Percentiles rank a stretch among this genome's conserved stretches.
phyloP scores from a whole-genome alignment of 2,113 vertebrate genomes.

The Heterotilapia buettikoferi region DNA sequence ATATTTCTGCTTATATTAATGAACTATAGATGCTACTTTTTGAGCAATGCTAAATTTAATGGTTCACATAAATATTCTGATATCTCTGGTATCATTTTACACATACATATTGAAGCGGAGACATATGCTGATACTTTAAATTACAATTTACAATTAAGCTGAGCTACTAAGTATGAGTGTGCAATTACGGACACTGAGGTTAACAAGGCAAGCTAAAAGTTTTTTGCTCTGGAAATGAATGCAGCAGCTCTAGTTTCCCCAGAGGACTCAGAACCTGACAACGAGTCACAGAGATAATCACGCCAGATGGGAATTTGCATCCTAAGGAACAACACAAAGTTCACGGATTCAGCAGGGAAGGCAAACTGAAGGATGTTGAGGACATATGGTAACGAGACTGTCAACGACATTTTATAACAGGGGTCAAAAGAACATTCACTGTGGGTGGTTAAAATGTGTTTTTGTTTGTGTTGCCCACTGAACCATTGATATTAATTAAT shows the following conservation, averaged over 20 bases:
- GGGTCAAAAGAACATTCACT: not conserved
- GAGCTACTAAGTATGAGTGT: not conserved
- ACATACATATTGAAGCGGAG: not conserved
- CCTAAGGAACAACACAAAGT: not conserved
- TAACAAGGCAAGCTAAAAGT: not conserved
- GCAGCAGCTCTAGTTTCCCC: not conserved
- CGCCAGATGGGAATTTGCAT: conserved; percentile 50
- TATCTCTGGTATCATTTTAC: not conserved
- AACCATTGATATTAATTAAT: not conserved
- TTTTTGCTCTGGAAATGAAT: not conserved
- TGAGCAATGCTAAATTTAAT: not conserved
- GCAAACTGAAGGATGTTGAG: not conserved
- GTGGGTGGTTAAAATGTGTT: not conserved
- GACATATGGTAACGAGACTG: not conserved
- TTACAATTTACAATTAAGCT: not conserved
- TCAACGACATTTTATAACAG: not conserved
- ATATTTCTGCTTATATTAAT: not conserved
- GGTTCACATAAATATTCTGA: not conserved
- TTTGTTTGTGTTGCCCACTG: not conserved
- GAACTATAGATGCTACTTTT: not conserved
- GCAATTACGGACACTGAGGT: not conserved
- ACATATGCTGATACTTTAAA: not conserved
- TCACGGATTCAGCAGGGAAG: not conserved
- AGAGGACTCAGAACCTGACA: conserved; percentile 2
- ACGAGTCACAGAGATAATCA: conserved; percentile 11